Evolutionary conservation across 1,140 invertebrate species (phyloP), one percentile per base, ranked within the genome.

Genomic region (Calliopsis andreniformis): DNA sequence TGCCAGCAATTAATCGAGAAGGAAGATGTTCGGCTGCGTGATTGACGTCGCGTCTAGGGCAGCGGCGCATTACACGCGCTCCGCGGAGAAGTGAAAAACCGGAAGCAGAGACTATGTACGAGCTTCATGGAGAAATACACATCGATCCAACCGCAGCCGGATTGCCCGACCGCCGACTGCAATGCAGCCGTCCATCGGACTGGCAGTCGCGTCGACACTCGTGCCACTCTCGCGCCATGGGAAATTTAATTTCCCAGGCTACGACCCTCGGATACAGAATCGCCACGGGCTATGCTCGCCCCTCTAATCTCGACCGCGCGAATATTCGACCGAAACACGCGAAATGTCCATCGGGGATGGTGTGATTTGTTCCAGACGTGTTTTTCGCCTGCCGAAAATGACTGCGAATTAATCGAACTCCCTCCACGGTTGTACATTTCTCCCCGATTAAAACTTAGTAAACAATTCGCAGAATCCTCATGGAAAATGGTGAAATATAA

Each of bases 161-260:
- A 89, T 88, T 89, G 87, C 88, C 87, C 89, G 88, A 89, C 88
- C 87, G 35, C 88, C 67, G 82, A 85, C 84, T 89, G 87, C 88
- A 89, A 78, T 89, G 87, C 87, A 88, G 87, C 84, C 78, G 64
- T 86, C 61, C 73, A 73, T 85, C 55, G 64, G 20, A 25, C 25
- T 45, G 51, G 72, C 67, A 80, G 75, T 55, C 64, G 63, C 77
- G 69, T 71, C 76, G 67, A 58, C 66, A 62, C 25, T 66, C 51
- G 61, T 68, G 14, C 35, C 63, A 64, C 59, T 62, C 43, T n/a
- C 64, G 80, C 70, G 80, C 76, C 76, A 66, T 83, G 80, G 80
- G 80, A 83, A 83, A 83, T 83, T 79, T 80, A 69, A 83, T 80
- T 85, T 85, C 68, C 66, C 70, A 58, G 69, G 78, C 68, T 69